These are phyloP conservation scores for Brachypodius melanocephalos DNA, from an alignment of 2,113 vertebrate species.

Conservation along the genomic window DNA sequence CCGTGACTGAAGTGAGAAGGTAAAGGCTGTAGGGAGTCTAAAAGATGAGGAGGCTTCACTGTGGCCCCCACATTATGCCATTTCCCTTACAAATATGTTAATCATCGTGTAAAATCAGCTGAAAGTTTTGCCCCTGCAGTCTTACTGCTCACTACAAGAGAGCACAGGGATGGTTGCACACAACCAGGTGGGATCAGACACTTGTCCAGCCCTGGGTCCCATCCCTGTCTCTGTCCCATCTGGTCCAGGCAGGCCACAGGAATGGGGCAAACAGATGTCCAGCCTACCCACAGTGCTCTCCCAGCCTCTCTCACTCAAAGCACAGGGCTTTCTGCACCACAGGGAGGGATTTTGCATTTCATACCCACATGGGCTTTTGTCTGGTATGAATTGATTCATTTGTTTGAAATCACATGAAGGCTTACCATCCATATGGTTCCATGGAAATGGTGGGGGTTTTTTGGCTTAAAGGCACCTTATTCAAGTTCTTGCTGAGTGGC, in stretches of 20 bases:
- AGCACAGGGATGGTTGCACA: neutral
- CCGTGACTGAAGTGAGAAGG: neutral
- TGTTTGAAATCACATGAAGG: neutral
- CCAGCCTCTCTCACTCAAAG: neutral
- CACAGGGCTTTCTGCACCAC: neutral
- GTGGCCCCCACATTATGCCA: neutral
- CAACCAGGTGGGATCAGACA: neutral
- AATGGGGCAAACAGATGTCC: neutral
- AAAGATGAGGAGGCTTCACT: neutral
- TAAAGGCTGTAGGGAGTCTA: neutral
- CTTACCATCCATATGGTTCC: neutral
- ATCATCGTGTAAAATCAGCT: neutral
- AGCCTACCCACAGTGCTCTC: neutral
- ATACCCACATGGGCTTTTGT: neutral
- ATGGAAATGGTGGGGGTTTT: rapidly evolving
- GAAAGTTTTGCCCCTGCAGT: neutral
- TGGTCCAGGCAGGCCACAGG: neutral
- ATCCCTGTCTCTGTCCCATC: rapidly evolving
- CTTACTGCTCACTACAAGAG: neutral
- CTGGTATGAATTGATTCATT: neutral
- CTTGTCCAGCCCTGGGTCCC: rapidly evolving
- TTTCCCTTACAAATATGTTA: neutral
- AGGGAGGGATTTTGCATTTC: neutral
- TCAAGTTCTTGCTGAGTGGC: neutral
- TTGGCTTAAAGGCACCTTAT: neutral